Evolutionary conservation across 2,113 vertebrate species (phyloP).

Genomic region (Antigone vipio): DNA sequence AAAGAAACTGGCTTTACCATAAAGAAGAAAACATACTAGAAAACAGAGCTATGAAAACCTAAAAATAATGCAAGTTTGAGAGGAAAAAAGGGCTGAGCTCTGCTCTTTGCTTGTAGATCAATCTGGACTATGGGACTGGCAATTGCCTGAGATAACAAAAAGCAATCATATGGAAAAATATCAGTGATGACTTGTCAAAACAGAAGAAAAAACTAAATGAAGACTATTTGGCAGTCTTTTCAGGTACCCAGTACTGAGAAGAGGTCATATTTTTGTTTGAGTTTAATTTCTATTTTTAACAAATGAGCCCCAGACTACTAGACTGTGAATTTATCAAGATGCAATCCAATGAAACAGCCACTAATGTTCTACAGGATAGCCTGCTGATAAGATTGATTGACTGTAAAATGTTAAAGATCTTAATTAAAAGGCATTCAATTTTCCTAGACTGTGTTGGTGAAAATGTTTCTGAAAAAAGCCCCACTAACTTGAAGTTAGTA

Average conservation of each 20-base stretch:
- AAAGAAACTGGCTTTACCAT: slow-evolving; percentile 24
- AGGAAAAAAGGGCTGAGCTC: not conserved
- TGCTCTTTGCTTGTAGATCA: not conserved
- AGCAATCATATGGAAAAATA: not conserved
- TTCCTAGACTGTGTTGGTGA: not conserved
- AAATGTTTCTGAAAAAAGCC: not conserved
- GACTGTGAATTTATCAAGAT: not conserved
- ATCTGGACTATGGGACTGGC: not conserved
- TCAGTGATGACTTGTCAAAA: not conserved
- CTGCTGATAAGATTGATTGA: not conserved
- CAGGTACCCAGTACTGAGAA: not conserved
- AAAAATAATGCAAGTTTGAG: not conserved
- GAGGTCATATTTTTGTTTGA: not conserved
- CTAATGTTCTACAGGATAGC: not conserved
- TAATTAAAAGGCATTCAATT: not conserved
- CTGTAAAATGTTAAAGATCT: not conserved
- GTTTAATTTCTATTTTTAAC: not conserved
- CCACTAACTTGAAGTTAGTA: not conserved
- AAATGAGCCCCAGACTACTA: not conserved
- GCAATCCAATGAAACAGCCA: not conserved
- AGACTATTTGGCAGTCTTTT: not conserved
- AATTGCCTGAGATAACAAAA: not conserved
- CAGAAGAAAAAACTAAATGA: not conserved
- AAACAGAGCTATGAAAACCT: not conserved
- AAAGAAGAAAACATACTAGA: not conserved